Evolutionary conservation across 1,140 invertebrate species (phyloP).

Genomic region (Pseudomyrmex sp.): DNA sequence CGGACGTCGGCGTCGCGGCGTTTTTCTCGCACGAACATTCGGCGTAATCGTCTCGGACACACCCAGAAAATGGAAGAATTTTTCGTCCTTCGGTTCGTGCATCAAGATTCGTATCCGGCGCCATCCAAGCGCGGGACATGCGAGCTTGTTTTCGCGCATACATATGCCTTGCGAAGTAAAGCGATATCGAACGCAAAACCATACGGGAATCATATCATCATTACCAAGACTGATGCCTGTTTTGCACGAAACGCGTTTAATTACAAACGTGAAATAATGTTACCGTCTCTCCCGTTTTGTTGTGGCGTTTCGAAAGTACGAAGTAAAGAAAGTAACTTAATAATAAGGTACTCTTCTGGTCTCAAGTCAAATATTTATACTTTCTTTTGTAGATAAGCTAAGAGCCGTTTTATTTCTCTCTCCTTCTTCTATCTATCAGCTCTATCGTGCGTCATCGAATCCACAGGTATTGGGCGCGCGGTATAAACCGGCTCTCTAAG

Average conservation of each 20-base stretch:
- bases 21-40: conserved; percentile 27
- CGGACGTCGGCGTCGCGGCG: conserved; percentile 28
- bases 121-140: background rate
- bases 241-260: background rate
- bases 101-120: conserved; percentile 11
- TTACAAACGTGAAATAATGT: background rate
- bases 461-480: conserved; percentile 31
- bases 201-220: background rate
- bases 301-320: background rate
- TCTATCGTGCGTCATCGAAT: conserved; percentile 27
- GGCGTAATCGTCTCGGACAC: conserved; percentile 55
- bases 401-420: background rate
- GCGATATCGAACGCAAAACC: too few species aligned
- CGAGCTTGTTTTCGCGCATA: background rate
- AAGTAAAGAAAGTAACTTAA: background rate
- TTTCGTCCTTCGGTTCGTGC: background rate
- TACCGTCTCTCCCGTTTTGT: background rate
- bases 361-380: background rate
- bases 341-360: background rate
- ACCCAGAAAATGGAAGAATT: conserved; percentile 41
- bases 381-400: background rate
- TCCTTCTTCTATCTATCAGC: conserved; percentile 2
- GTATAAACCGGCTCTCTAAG: conserved; percentile 38
- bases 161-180: background rate
- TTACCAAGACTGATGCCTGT: background rate